Base-by-base conservation (phyloP, 2,113 vertebrate genomes). In the Cygnus buccinator region DNA sequence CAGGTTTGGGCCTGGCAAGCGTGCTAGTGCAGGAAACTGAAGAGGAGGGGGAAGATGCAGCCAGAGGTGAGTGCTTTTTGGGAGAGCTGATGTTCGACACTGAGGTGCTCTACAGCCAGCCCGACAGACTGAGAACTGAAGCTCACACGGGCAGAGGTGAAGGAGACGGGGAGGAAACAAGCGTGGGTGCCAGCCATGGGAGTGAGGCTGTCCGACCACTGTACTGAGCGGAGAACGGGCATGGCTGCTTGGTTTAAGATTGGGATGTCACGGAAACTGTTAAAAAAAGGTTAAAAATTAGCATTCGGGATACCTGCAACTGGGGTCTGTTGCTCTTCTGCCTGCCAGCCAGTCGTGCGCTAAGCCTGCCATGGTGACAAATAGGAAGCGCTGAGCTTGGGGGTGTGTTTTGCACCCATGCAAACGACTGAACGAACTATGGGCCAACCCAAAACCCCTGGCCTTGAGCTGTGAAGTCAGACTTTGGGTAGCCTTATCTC, bases 41-140 rank as follows among this genome's bases (percentile, higher is more conserved):
- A 35, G 35, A 15, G 48, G 6, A 0, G 1, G 2, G 39, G 6
- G 35, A 63, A 54, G 16, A n/a, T 2, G 4, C 3, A 66, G 35
- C 28, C 16, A 16, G 37, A 71, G 19, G 4, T 3, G 28, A 8
- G 2, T 2, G 35, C 21, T 62, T 62, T 11, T 5, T 3, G 4
- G 9, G 22, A 15, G 9, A 72, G 33, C 2, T 46, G 26, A 29
- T 37, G 13, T 20, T 75, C 13, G 6, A 11, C 54, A 2, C 22
- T 13, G 10, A 29, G 13, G 31, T 70, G 79, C n/a, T 58, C 5
- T 41, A 0, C 2, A 54, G 21, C 7, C 43, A 16, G n/a, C 5
- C 37, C 10, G 22, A 28, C 33, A 33, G n/a, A 63, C 31, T 50
- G 3, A 12, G 23, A 39, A 11, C 23, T 41, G n/a, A 15, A 50